These are phyloP conservation scores for Sinocyclocheilus anshuiensis DNA, from an alignment of 2,113 vertebrate species.

Conservation along the genomic window DNA sequence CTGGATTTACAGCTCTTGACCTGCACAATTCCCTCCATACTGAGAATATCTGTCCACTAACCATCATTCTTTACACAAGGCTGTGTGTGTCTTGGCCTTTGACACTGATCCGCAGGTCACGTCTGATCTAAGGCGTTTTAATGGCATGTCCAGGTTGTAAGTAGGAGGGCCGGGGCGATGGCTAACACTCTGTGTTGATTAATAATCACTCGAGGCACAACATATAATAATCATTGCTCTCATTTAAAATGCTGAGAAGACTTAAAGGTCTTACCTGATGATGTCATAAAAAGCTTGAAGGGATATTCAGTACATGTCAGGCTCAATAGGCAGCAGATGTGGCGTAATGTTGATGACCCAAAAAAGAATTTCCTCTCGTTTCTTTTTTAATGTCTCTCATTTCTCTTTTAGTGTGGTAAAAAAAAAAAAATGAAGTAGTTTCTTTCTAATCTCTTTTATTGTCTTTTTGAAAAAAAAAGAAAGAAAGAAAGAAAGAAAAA, in stretches of 20 bases:
- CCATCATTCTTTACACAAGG: neutral
- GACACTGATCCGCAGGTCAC: constrained; percentile 9
- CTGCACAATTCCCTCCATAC: constrained; percentile 24
- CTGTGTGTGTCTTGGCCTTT: neutral
- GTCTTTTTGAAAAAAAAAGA: no score
- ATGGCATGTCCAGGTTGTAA: constrained; percentile 11
- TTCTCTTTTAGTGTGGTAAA: neutral
- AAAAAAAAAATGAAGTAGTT: neutral
- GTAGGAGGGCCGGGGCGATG: neutral
- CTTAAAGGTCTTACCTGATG: constrained; percentile 12
- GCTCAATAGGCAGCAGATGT: neutral
- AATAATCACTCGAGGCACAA: constrained; percentile 16
- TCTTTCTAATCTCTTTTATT: no score
- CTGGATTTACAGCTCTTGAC: constrained; percentile 48
- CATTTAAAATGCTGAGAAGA: constrained; percentile 6
- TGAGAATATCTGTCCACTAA: neutral
- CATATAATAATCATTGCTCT: constrained; percentile 27
- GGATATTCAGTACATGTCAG: neutral
- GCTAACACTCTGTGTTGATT: neutral
- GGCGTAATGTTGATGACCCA: neutral
- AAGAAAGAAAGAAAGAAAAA: no score
- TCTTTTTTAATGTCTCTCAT: neutral
- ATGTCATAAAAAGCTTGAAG: neutral
- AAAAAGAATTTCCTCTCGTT: neutral
- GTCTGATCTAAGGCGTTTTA: constrained; percentile 14